Percentiles rank a stretch among this genome's conserved stretches.
Evolutionary conservation across 2,888 invertebrate species (phyloP).

Genomic region (Linyphia triangularis): DNA sequence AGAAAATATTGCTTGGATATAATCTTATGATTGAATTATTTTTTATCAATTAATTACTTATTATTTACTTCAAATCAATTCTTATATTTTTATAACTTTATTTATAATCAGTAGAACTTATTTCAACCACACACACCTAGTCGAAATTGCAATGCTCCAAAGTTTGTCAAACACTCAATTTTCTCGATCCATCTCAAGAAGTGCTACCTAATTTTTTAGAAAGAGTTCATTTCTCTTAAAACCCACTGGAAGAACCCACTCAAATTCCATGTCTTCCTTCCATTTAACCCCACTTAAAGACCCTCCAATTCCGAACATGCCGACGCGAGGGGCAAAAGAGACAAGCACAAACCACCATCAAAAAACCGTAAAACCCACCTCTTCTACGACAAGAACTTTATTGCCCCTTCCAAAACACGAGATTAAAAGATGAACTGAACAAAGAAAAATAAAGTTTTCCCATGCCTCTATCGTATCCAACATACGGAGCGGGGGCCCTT

Average conservation of each 20-base stretch:
- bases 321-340: conserved; percentile 4
- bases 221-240: conserved; percentile 20
- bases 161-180: neutral
- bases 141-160: no score
- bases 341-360: conserved; percentile 63
- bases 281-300: conserved; percentile 41
- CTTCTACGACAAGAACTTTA: conserved; percentile 43
- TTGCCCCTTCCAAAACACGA: conserved; percentile 23
- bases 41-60: no score
- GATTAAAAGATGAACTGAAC: conserved; percentile 36
- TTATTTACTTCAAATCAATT: no score
- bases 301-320: conserved; percentile 33
- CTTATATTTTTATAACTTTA: no score
- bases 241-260: conserved; percentile 21
- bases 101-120: no score
- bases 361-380: conserved; percentile 66
- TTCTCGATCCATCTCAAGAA: neutral
- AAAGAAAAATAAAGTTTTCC: conserved; percentile 20
- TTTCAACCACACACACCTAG: no score
- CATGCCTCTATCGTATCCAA: conserved; percentile 3
- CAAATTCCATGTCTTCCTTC: neutral
- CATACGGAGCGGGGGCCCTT: conserved; percentile 25
- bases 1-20: no score
- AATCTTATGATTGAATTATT: no score
- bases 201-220: conserved; percentile 1